phyloP scores from a whole-genome alignment of 2,888 invertebrate genomes.

The Gymnocheta viridis region DNA sequence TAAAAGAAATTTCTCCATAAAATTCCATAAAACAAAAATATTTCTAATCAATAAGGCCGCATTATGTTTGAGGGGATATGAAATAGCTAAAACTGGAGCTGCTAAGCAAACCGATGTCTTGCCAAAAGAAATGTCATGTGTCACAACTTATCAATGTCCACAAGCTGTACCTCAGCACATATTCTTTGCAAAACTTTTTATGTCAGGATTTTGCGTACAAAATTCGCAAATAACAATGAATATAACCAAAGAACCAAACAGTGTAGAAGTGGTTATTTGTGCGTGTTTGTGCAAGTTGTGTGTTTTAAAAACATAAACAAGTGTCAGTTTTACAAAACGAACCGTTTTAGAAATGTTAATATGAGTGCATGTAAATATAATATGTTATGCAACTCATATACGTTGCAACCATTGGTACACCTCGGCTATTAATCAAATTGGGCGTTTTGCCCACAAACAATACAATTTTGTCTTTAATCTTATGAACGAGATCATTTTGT shows the following conservation, averaged over 20 bases:
- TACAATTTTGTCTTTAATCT: too few species aligned
- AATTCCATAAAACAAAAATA: too few species aligned
- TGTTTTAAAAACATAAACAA: background rate
- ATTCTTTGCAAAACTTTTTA: background rate
- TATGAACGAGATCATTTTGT: too few species aligned
- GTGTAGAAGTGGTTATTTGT: background rate
- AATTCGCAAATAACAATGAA: background rate
- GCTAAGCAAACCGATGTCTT: slow-evolving; percentile 19
- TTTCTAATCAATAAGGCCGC: background rate
- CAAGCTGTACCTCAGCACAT: slow-evolving; percentile 33
- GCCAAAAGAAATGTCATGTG: slow-evolving; percentile 74
- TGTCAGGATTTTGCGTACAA: background rate
- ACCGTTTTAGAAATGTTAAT: too few species aligned
- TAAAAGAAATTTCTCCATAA: too few species aligned
- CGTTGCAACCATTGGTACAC: too few species aligned
- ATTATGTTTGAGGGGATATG: background rate
- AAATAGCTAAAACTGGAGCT: background rate
- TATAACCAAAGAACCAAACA: background rate
- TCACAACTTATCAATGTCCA: slow-evolving; percentile 76
- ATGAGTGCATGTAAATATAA: too few species aligned
- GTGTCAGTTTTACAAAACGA: background rate
- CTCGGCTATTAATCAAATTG: too few species aligned
- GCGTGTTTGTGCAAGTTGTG: background rate
- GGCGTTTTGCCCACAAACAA: too few species aligned
- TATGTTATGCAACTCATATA: too few species aligned